These are phyloP conservation scores for Aratinga solstitialis DNA, from an alignment of 2,797 vertebrate species.

Conservation along the genomic window DNA sequence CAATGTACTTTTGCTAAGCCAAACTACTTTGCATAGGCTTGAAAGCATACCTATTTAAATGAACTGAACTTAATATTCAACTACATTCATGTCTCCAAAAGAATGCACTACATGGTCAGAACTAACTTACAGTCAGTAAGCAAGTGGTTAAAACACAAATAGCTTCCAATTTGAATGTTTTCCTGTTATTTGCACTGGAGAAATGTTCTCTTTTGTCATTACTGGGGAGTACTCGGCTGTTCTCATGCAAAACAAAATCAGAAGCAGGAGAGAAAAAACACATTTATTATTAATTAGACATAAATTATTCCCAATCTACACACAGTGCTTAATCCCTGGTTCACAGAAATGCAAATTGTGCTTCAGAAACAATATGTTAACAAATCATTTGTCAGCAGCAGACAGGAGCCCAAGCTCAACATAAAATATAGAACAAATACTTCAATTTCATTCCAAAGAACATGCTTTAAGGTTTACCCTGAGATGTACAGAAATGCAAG, in stretches of 20 bases:
- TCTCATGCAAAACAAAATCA: slow-evolving; percentile 65
- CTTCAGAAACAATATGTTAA: slow-evolving; percentile 77
- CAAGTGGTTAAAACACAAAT: slow-evolving; percentile 38
- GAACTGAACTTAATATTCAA: not conserved
- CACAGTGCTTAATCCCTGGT: slow-evolving; percentile 67
- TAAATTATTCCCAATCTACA: slow-evolving; percentile 82
- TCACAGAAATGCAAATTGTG: slow-evolving; percentile 75
- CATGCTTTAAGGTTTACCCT: slow-evolving; percentile 46
- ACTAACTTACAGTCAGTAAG: not conserved
- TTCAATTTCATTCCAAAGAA: slow-evolving; percentile 59
- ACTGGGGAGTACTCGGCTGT: slow-evolving; percentile 19
- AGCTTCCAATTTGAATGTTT: slow-evolving; percentile 8
- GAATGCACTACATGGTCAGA: not conserved
- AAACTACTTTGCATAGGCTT: not conserved
- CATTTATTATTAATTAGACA: slow-evolving; percentile 76
- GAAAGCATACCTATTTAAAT: not conserved
- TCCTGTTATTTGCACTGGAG: slow-evolving; percentile 39
- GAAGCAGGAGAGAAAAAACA: not conserved
- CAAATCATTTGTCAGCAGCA: slow-evolving; percentile 73
- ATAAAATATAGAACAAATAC: slow-evolving; percentile 71
- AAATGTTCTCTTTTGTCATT: slow-evolving; percentile 54
- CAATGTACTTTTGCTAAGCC: not conserved
- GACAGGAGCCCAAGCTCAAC: slow-evolving; percentile 50
- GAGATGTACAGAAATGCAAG: slow-evolving; percentile 17
- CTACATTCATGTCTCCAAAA: not conserved